Base-by-base conservation (phyloP, 1,140 invertebrate species). In the Phymorhynchus buccinoides region DNA sequence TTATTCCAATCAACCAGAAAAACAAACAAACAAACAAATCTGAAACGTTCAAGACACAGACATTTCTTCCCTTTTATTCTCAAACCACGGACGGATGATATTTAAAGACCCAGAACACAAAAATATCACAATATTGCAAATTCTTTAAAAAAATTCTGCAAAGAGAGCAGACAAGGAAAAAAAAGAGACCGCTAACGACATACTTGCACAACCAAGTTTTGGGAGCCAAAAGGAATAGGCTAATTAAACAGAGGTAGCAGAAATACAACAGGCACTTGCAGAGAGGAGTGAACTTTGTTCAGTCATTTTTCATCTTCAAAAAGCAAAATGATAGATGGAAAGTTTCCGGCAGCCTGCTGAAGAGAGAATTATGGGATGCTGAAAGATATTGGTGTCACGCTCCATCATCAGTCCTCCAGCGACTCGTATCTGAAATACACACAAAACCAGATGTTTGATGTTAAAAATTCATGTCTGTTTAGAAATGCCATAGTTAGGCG, bases 381-480 rank as follows among this genome's bases (percentile, higher is more conserved):
- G 56, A 62, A 0, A 62, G 56, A 62, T 62, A 27, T 22, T 62
- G 12, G 56, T 35, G 37, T 75, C 35, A 1, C 9, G 39, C 73
- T n/a, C n/a, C n/a, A n/a, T n/a, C 27, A 75, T 39, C 42, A 12
- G 27, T 75, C 73, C 22, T 75, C 68, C 68, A 71, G 30, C n/a
- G 68, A 71, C 68, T 71, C 68, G 35, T 71, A 71, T 18, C 68
- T 71, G 68, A 71, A 71, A 27, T 4, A 52, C n/a, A n/a, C n/a
- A n/a, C n/a, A n/a, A n/a, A n/a, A n/a, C n/a, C n/a, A n/a, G n/a
- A n/a, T n/a, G n/a, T n/a, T n/a, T n/a, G n/a, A n/a, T n/a, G n/a
- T n/a, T n/a, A n/a, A n/a, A n/a, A 52, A 22, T 52, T 52, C 22
- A 22, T 12, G 22, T 52, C 9, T 52, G 48, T 12, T 7, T 7